Percentiles rank a stretch among this genome's conserved stretches.
These are phyloP conservation scores for Pelobates cultripes DNA, from an alignment of 2,797 vertebrate species.

Conservation along the genomic window DNA sequence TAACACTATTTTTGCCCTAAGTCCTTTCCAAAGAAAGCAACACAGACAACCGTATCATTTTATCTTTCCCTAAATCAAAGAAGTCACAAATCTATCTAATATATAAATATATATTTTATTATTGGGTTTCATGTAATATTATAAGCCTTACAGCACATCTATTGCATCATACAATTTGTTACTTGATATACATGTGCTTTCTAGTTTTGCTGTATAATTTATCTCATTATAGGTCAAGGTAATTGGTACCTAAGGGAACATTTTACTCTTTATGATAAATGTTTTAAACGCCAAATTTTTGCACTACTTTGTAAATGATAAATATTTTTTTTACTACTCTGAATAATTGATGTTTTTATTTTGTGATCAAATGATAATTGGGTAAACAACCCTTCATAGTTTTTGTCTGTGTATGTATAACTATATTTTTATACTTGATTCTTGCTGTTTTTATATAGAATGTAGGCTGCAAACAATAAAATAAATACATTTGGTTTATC, in stretches of 20 bases:
- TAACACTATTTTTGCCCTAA: slow-evolving; percentile 63
- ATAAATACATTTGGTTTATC: too few relatives aligned
- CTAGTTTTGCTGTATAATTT: background rate
- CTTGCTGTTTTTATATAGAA: too few relatives aligned
- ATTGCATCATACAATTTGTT: slow-evolving; percentile 24
- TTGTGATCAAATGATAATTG: too few relatives aligned
- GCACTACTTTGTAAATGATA: background rate
- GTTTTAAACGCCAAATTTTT: background rate
- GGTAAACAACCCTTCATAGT: too few relatives aligned
- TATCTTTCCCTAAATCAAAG: slow-evolving; percentile 8
- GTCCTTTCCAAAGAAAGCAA: slow-evolving; percentile 57
- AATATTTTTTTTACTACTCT: too few relatives aligned
- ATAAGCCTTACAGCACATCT: slow-evolving; percentile 29
- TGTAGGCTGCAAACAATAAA: too few relatives aligned
- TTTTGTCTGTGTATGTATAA: too few relatives aligned
- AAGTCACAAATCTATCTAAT: background rate
- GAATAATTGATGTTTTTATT: too few relatives aligned
- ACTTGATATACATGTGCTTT: slow-evolving; percentile 22
- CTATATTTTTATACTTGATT: too few relatives aligned
- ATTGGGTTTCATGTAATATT: slow-evolving; percentile 37
- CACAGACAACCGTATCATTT: slow-evolving; percentile 52
- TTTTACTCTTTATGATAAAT: slow-evolving; percentile 13
- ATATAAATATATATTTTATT: slow-evolving; percentile 3
- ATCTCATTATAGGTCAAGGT: slow-evolving; percentile 24
- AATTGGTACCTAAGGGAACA: slow-evolving; percentile 21